Evolutionary conservation across 2,797 vertebrate species (phyloP), one percentile per base, ranked within the genome.

Genomic region (Gastrophryne carolinensis): DNA sequence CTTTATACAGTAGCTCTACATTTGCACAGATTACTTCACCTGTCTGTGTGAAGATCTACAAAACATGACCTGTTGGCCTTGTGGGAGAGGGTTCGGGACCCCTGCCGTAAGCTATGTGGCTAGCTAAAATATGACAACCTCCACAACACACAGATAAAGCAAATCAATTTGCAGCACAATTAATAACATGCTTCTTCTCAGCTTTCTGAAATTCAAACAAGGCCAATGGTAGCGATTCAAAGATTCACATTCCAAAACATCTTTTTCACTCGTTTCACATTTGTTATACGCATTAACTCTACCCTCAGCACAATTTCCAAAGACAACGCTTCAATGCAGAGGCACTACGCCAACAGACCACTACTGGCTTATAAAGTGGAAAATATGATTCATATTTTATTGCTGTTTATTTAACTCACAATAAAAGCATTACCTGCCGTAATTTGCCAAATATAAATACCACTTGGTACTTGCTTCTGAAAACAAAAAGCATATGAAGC

Each of bases 271-370:
- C 49, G 11, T n/a, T n/a, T n/a, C n/a, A 67, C 65, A 67, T 67
- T 67, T 67, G 65, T 24, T 54, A 54, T 67, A 54, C 32, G 13
- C 65, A 67, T 67, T 54, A 67, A 67, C 49, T 67, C 49, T 53
- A 27, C 34, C 65, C 49, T 49, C 15, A 39, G 50, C n/a, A 53
- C 35, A 37, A 32, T 34, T 67, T 67, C 65, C 65, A 67, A 67
- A 67, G 19, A 67, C 49, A 53, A 67, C 19, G 50, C 13, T 52
- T 66, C 30, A 67, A 47, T 53, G 21, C 29, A 24, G 10, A 49
- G 30, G 47, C 47, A 35, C 26, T 2, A 12, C 53, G 17, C 34
- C 23, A n/a, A 67, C 24, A 67, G 17, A 67, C 64, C 49, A 67
- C 49, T 35, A 52, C 21, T 67, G 47, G 49, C 64, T 65, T 30